Evolutionary conservation across 2,888 invertebrate species (phyloP).

Genomic region (Noctuana brunneofusca): DNA sequence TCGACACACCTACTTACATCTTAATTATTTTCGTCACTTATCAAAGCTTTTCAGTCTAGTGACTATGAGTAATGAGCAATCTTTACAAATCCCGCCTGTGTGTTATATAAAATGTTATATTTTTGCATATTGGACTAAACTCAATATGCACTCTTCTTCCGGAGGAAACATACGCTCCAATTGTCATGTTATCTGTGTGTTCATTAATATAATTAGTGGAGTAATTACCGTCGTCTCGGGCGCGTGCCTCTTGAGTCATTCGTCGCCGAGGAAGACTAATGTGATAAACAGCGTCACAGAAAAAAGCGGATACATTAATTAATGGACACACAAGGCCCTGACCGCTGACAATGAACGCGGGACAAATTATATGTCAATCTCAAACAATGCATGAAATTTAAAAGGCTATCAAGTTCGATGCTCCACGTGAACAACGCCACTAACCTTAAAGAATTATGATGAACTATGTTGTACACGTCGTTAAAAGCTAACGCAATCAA

Average conservation of each 20-base stretch:
- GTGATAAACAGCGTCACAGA: constrained; percentile 70
- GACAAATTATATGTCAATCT: constrained; percentile 35
- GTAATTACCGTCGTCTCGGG: constrained; percentile 53
- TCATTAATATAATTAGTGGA: constrained; percentile 48
- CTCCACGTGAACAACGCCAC: constrained; percentile 8
- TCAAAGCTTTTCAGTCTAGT: too few species aligned
- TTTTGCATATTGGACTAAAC: too few species aligned
- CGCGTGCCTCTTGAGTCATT: constrained; percentile 69
- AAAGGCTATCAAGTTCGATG: constrained; percentile 22
- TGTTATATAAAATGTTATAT: too few species aligned
- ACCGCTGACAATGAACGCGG: constrained; percentile 49
- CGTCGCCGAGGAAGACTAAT: constrained; percentile 65
- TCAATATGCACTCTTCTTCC: neutral
- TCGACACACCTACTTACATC: too few species aligned
- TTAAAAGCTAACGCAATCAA: constrained; percentile 10
- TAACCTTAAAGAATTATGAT: constrained; percentile 24
- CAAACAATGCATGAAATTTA: constrained; percentile 33
- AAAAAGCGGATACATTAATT: constrained; percentile 79
- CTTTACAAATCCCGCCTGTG: too few species aligned
- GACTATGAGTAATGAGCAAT: too few species aligned
- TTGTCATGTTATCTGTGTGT: constrained; percentile 42
- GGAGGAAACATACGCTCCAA: constrained; percentile 17
- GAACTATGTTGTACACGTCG: constrained; percentile 1
- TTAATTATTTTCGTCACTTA: too few species aligned
- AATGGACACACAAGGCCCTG: constrained; percentile 70